Percentiles rank a stretch among this genome's conserved stretches.
Conservation (phyloP, 2,797 vertebrate species). For the Sebastes variabilis region DNA sequence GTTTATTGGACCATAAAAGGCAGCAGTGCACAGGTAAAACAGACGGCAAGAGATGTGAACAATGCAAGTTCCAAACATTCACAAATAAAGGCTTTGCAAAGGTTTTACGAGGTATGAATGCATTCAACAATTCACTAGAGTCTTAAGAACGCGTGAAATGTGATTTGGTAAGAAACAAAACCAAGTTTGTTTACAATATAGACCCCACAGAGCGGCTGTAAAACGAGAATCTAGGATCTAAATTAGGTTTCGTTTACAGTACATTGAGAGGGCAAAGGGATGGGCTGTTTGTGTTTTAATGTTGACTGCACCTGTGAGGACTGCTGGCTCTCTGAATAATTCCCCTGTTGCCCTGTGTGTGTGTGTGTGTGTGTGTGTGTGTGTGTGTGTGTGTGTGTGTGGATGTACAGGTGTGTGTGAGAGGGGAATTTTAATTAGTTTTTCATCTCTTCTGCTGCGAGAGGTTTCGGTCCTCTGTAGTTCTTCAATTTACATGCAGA, state of each 20-base stretch:
- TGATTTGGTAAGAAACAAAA: not conserved
- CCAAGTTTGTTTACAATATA: not conserved
- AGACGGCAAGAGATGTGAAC: not conserved
- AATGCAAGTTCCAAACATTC: not conserved
- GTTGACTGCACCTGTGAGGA: conserved; percentile 6
- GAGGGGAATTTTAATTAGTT: conserved; percentile 15
- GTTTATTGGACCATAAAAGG: too few relatives aligned
- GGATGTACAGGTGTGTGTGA: not conserved
- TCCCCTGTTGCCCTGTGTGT: conserved; percentile 2
- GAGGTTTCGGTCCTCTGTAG: conserved; percentile 5
- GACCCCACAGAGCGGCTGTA: not conserved
- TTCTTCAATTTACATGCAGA: conserved; percentile 40
- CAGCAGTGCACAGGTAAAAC: not conserved
- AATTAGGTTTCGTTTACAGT: not conserved
- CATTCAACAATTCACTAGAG: not conserved
- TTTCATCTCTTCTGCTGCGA: conserved; percentile 27
- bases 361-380: not conserved
- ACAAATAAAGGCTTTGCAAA: not conserved
- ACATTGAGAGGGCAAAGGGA: not conserved
- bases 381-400: not conserved
- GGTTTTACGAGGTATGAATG: not conserved
- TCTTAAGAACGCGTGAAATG: not conserved
- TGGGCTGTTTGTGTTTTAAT: not conserved
- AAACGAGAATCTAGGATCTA: not conserved
- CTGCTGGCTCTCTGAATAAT: conserved; percentile 1